Percentiles rank a stretch among this genome's conserved stretches.
Evolutionary conservation across 2,113 vertebrate genomes (phyloP).

Genomic region (Ovis canadensis): DNA sequence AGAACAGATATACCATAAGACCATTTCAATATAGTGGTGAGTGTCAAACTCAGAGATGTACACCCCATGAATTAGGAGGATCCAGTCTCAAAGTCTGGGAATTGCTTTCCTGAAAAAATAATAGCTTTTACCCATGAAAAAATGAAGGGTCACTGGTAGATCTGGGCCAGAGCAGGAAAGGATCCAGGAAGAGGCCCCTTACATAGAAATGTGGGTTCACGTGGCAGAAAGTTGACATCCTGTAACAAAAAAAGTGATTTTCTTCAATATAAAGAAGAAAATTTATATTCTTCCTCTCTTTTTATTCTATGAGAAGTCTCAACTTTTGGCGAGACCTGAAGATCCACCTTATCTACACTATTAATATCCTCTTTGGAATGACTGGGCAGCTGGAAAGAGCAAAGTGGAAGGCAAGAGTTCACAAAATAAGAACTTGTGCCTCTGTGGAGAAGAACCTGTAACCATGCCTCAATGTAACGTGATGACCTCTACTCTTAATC

Average conservation of each 20-base stretch:
- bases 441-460: not conserved
- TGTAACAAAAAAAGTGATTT: not conserved
- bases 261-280: not conserved
- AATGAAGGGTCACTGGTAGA: not conserved
- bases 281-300: not conserved
- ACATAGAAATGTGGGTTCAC: not conserved
- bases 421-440: not conserved
- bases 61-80: accelerated
- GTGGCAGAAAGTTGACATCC: not conserved
- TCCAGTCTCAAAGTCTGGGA: not conserved
- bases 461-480: not conserved
- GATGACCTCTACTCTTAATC: not conserved
- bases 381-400: not conserved
- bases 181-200: not conserved
- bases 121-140: not conserved
- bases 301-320: not conserved
- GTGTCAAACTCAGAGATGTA: not conserved
- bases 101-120: not conserved
- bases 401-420: not conserved
- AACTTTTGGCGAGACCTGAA: not conserved
- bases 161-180: not conserved
- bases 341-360: not conserved
- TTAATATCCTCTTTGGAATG: not conserved
- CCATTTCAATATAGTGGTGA: not conserved
- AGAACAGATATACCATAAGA: not conserved